Evolutionary conservation across 2,888 invertebrate species (phyloP), one percentile per base, ranked within the genome.

Genomic region (Pandemis heparana): DNA sequence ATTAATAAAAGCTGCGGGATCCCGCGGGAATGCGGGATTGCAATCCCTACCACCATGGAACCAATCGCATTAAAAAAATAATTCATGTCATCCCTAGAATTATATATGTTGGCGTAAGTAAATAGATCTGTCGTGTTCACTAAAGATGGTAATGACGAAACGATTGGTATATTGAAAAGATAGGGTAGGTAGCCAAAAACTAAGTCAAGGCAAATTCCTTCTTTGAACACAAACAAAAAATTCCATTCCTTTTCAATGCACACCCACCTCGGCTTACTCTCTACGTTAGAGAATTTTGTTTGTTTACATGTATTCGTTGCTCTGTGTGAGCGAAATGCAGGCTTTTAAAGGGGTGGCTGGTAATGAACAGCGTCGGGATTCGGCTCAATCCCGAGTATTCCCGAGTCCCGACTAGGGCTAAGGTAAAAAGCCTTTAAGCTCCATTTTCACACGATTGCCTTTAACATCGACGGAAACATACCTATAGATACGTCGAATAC

Each of bases 351-450:
- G 89, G 89, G 87, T 86, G 85, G 89, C 53, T 85, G 88, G 91
- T 91, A 91, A 92, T 92, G 87, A 91, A 88, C 89, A 78, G 79
- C 83, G 84, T 85, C 84, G 80, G 79, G 85, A 86, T 86, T 86
- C 83, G 82, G 84, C 87, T 85, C 89, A 91, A 90, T 89, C 87
- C 87, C 53, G 53, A 18, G 53, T 53, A 53, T 53, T 18, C 53
- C 53, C 16, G 53, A 53, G 53, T 53, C 53, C 53, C 84, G 82
- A 80, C 83, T 80, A 84, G 84, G 85, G 87, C 90, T 87, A 87
- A 89, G 83, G 87, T 90, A 88, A 90, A 87, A 89, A 89, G 86
- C 90, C 87, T 88, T 87, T 85, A 80, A 85, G 84, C 85, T 86
- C 82, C 82, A 81, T 85, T 83, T 84, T 79, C 79, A 79, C 78